A percentile compares a stretch with the other conserved stretches of the same genome.
These are phyloP conservation scores for Galemys pyrenaicus DNA, from an alignment of 2,113 vertebrate genomes.

Conservation along the genomic window DNA sequence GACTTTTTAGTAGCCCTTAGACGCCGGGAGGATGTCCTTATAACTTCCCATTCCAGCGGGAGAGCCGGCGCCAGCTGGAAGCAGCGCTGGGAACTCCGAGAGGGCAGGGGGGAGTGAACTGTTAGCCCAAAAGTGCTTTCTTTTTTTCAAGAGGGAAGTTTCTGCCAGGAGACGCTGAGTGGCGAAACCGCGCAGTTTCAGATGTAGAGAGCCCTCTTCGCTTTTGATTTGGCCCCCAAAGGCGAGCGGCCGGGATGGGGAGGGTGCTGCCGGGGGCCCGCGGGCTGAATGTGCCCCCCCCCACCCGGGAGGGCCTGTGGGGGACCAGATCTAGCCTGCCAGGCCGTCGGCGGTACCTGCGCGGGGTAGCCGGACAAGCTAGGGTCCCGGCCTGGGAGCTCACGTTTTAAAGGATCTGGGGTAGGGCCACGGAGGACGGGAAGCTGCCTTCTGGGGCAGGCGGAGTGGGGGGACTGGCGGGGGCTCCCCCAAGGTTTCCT, in stretches of 20 bases:
- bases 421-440: slow-evolving; percentile 43
- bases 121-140: slow-evolving; percentile 78
- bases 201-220: slow-evolving; percentile 74
- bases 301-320: no score
- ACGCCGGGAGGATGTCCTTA: slow-evolving; percentile 38
- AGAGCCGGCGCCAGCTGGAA: slow-evolving; percentile 75
- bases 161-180: slow-evolving; percentile 79
- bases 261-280: not conserved
- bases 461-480: slow-evolving; percentile 41
- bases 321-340: not conserved
- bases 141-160: slow-evolving; percentile 85
- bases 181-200: slow-evolving; percentile 80
- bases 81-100: slow-evolving; percentile 77
- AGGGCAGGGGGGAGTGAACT: slow-evolving; percentile 77
- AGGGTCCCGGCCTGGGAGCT: not conserved
- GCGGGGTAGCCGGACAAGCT: not conserved
- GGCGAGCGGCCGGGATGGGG: slow-evolving; percentile 66
- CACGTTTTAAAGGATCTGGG: not conserved
- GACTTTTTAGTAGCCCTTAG: slow-evolving; percentile 72
- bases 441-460: slow-evolving; percentile 57
- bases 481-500: not conserved
- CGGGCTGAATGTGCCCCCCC: not conserved
- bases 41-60: slow-evolving; percentile 58
- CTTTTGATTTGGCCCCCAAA: slow-evolving; percentile 80
- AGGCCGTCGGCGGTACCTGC: not conserved